Evolutionary conservation across 2,113 vertebrate genomes (phyloP).

Genomic region (Zapus hudsonius): DNA sequence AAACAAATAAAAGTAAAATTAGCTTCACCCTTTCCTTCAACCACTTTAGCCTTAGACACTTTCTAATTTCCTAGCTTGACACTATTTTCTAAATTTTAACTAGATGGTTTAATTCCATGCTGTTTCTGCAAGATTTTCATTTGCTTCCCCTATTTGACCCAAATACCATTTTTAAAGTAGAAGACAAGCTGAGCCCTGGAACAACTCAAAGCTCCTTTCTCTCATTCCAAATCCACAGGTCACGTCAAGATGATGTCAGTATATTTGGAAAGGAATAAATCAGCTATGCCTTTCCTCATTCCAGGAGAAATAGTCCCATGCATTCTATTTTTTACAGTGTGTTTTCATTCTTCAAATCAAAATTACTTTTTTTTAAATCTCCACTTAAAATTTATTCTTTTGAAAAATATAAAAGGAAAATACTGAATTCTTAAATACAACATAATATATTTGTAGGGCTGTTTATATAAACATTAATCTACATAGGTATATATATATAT

Average conservation of each 20-base stretch:
- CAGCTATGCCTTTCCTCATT: not conserved
- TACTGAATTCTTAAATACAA: not conserved
- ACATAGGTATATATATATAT: too few relatives aligned
- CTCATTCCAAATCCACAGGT: not conserved
- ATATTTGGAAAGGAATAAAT: slow-evolving; percentile 10
- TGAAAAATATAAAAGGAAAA: slow-evolving; percentile 12
- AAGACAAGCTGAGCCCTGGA: slow-evolving; percentile 36
- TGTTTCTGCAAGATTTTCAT: slow-evolving; percentile 30
- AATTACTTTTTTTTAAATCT: not conserved
- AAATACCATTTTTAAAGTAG: slow-evolving; percentile 49
- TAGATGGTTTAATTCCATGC: not conserved
- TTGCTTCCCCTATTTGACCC: slow-evolving; percentile 6
- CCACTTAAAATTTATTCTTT: not conserved
- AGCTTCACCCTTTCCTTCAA: not conserved
- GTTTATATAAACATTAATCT: too few relatives aligned
- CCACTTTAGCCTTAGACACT: not conserved
- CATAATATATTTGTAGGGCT: not conserved
- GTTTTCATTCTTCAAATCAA: slow-evolving; percentile 3
- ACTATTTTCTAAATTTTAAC: not conserved
- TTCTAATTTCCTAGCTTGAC: not conserved
- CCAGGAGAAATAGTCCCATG: not conserved
- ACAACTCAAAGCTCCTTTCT: not conserved
- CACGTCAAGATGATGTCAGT: not conserved
- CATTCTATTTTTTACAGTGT: not conserved
- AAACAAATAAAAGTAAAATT: not conserved